phyloP scores from a whole-genome alignment of 2,797 vertebrate species.

The Notolabrus celidotus region DNA sequence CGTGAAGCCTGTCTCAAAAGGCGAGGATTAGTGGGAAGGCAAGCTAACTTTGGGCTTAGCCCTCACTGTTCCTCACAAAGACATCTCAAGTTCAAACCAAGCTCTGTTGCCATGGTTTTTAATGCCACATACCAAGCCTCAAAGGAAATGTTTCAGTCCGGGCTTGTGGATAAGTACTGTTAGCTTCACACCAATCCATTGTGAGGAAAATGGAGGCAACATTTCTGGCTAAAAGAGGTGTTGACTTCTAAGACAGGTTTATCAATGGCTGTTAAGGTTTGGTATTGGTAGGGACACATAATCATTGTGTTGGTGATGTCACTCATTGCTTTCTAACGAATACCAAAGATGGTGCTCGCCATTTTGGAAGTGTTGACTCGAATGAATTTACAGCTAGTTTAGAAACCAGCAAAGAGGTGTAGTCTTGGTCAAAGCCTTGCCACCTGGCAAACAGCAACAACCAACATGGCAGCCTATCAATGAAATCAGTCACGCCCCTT shows the following conservation, averaged over 20 bases:
- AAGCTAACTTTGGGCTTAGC: constrained; percentile 58
- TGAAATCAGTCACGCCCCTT: too few species aligned
- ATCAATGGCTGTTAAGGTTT: constrained; percentile 10
- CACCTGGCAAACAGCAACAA: too few species aligned
- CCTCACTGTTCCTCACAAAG: constrained; percentile 57
- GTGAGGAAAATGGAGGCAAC: not conserved
- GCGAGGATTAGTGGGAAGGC: constrained; percentile 50
- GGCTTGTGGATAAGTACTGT: constrained; percentile 16
- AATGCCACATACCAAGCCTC: constrained; percentile 21
- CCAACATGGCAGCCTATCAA: too few species aligned
- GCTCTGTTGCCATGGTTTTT: constrained; percentile 47
- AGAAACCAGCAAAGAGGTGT: too few species aligned
- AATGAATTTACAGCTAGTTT: too few species aligned
- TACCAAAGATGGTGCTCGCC: too few species aligned
- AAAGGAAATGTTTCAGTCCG: constrained; percentile 21
- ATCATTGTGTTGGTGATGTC: too few species aligned
- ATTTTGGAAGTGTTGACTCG: too few species aligned
- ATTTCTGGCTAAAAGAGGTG: constrained; percentile 3
- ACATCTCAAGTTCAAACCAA: constrained; percentile 53
- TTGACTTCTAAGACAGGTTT: not conserved
- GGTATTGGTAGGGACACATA: too few species aligned
- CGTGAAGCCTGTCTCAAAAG: constrained; percentile 44
- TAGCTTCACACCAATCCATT: not conserved
- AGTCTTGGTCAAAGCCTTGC: too few species aligned
- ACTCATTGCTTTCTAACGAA: too few species aligned